Evolutionary conservation across 2,797 vertebrate genomes (phyloP), one percentile per base, ranked within the genome.

Genomic region (Knipowitschia caucasica): DNA sequence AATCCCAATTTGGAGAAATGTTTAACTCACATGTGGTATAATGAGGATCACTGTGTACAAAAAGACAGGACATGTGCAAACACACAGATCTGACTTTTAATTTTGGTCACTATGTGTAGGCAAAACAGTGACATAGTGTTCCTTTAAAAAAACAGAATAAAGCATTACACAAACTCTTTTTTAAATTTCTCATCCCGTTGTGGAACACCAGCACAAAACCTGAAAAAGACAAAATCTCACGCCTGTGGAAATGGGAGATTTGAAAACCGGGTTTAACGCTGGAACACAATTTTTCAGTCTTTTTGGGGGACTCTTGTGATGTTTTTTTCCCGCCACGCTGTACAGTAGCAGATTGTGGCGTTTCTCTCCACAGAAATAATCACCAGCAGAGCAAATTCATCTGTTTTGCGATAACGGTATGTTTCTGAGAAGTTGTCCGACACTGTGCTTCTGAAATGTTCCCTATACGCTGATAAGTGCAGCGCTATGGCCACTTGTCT

Each of bases 341-440:
- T 44, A 66, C 59, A 43, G 64, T 43, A 64, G 54, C 77, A 80
- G 80, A 81, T 71, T 86, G 69, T 69, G 62, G 67, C 53, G 38
- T 36, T 53, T 63, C 73, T 63, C 50, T 33, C 53, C 24, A 21
- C 53, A 65, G 73, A 64, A 81, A 69, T 72, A 85, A 84, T 83
- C 81, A 67, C 72, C 51, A 58, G 75, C 78, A 59, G 57, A 73
- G 75, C 77, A 65, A 87, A 88, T 86, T 71, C 81, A 86, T 84
- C 83, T 80, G 86, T 82, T 83, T 77, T 73, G 82, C 35, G 59
- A 77, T 80, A 83, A 81, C 62, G 39, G 59, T 61, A 64, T 64
- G 68, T 81, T 79, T 80, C 73, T 64, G 73, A 66, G 67, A 80
- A 71, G 71, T 77, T 85, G 85, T 86, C 80, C 72, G 53, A 86